Conservation (phyloP, 2,113 vertebrate genomes). For the Nothocercus julius region DNA sequence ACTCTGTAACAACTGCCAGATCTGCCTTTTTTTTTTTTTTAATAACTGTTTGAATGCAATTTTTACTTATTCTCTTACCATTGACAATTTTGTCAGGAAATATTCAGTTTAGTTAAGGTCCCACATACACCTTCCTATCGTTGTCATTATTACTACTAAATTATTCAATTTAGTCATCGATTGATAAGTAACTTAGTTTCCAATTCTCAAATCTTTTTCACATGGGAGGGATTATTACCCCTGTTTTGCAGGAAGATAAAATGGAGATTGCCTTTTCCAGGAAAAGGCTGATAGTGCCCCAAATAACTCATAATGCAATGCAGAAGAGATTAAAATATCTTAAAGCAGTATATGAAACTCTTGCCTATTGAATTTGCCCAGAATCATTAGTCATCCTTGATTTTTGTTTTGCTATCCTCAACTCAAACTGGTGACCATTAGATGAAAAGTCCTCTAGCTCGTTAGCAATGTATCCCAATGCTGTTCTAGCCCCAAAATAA, state of each 20-base stretch:
- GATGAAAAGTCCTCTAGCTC: background rate
- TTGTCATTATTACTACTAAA: background rate
- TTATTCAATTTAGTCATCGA: background rate
- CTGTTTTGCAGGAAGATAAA: background rate
- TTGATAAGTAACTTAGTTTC: background rate
- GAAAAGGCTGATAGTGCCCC: background rate
- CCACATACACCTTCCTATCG: background rate
- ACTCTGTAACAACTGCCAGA: background rate
- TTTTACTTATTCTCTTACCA: background rate
- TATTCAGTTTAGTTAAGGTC: background rate
- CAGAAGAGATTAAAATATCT: background rate
- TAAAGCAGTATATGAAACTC: background rate
- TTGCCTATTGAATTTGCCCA: background rate
- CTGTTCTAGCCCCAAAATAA: background rate
- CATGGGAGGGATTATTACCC: background rate
- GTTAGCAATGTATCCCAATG: background rate
- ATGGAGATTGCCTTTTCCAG: background rate
- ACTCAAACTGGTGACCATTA: background rate
- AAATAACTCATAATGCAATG: background rate
- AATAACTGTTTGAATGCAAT: background rate
- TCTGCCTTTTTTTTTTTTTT: background rate
- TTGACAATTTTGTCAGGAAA: background rate
- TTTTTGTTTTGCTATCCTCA: background rate
- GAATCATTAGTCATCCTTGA: background rate
- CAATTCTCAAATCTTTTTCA: background rate